Percentiles rank a stretch among this genome's conserved stretches.
phyloP scores from a whole-genome alignment of 2,797 vertebrate species.

The Okamejei kenojei region DNA sequence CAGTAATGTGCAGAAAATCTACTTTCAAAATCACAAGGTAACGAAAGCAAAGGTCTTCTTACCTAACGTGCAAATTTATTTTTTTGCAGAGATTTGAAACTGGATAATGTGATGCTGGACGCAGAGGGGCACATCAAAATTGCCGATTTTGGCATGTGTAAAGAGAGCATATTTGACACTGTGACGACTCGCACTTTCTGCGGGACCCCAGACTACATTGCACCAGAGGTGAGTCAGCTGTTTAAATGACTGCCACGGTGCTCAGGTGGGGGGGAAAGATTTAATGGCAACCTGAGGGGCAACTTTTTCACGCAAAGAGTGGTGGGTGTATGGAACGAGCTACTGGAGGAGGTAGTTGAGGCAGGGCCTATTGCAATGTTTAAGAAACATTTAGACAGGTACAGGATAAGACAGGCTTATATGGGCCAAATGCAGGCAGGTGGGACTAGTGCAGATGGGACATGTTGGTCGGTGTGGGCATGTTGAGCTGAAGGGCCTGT shows the following conservation, averaged over 20 bases:
- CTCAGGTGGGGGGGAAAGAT: not conserved
- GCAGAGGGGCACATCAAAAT: conserved; percentile 95
- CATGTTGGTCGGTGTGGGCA: too few species aligned
- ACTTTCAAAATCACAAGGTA: not conserved
- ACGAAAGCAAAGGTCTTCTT: not conserved
- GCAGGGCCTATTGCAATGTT: too few species aligned
- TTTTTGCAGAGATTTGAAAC: conserved; percentile 79
- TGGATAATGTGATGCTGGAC: conserved; percentile 96
- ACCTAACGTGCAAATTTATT: conserved; percentile 38
- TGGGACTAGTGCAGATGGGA: too few species aligned
- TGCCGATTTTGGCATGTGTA: conserved; percentile 97
- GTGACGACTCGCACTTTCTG: conserved; percentile 91
- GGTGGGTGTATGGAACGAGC: too few species aligned
- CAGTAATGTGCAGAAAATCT: accelerated
- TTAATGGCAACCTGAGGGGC: too few species aligned
- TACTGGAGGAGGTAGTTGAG: too few species aligned
- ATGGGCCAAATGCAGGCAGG: too few species aligned
- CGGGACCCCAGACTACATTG: conserved; percentile 94
- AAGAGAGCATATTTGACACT: conserved; percentile 79
- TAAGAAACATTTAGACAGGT: too few species aligned
- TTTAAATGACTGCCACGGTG: not conserved
- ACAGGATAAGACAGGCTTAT: too few species aligned
- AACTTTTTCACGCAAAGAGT: too few species aligned
- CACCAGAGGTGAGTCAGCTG: conserved; percentile 74
- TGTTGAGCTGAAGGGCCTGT: too few species aligned